A percentile compares a stretch with the other conserved stretches of the same genome.
These are phyloP conservation scores for Drosophila percnosoma DNA, from an alignment of 2,888 invertebrate genomes.

Conservation along the genomic window DNA sequence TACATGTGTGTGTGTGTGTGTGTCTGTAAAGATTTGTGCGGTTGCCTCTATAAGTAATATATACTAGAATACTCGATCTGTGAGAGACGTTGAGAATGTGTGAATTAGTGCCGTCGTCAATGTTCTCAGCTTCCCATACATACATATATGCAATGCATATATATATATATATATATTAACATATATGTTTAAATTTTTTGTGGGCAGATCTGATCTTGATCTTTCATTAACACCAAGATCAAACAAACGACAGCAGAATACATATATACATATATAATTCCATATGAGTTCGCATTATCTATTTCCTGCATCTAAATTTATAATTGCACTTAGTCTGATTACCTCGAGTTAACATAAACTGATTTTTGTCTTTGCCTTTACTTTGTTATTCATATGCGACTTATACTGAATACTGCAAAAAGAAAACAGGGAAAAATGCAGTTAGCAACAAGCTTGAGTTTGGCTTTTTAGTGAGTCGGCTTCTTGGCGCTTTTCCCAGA, in stretches of 20 bases:
- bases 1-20: neutral
- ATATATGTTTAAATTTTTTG: slow-evolving; percentile 4
- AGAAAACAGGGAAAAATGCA: neutral
- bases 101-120: slow-evolving; percentile 42
- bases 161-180: neutral
- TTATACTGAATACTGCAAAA: slow-evolving; percentile 22
- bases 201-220: slow-evolving; percentile 50
- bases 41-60: slow-evolving; percentile 45
- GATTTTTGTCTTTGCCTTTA: neutral
- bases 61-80: slow-evolving; percentile 31
- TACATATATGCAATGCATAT: slow-evolving; percentile 14
- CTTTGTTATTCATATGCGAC: slow-evolving; percentile 7
- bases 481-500: slow-evolving; percentile 31
- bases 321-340: slow-evolving; percentile 29
- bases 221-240: slow-evolving; percentile 57
- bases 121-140: slow-evolving; percentile 14
- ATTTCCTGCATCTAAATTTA: slow-evolving; percentile 40
- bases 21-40: slow-evolving; percentile 33
- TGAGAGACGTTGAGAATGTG: slow-evolving; percentile 46
- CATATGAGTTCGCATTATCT: slow-evolving; percentile 21
- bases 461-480: neutral
- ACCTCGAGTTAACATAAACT: neutral
- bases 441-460: slow-evolving; percentile 25
- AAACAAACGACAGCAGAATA: slow-evolving; percentile 19
- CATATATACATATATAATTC: slow-evolving; percentile 6